Percentiles rank a stretch among this genome's conserved stretches.
Evolutionary conservation across 2,113 vertebrate genomes (phyloP).

Genomic region (Epinephelus moara): DNA sequence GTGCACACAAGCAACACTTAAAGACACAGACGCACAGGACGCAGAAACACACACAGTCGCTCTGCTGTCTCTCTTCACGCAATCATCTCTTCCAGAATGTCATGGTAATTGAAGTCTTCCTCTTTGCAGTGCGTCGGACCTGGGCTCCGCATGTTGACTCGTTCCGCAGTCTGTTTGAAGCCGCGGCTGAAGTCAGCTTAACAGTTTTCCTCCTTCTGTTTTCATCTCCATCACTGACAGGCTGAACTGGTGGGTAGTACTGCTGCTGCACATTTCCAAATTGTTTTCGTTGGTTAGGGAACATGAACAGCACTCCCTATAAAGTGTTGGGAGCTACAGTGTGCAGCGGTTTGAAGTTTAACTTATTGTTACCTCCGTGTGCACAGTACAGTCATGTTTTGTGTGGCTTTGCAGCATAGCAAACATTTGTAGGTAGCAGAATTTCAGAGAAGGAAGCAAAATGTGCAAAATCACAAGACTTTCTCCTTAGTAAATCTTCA

Average conservation of each 20-base stretch:
- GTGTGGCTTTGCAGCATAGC: neutral
- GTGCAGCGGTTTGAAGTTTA: constrained; percentile 19
- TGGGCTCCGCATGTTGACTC: constrained; percentile 19
- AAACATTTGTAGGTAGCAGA: neutral
- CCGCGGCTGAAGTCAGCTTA: constrained; percentile 15
- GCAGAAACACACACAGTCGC: constrained; percentile 8
- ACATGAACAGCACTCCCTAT: constrained; percentile 19
- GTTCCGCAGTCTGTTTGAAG: constrained; percentile 55
- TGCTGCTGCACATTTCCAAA: constrained; percentile 33
- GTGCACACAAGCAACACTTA: neutral
- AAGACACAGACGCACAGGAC: neutral
- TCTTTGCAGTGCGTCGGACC: constrained; percentile 21
- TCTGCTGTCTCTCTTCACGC: neutral
- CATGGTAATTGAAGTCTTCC: constrained; percentile 11
- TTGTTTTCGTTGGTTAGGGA: constrained; percentile 15
- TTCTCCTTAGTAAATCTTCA: neutral
- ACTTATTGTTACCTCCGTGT: neutral
- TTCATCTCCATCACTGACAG: constrained; percentile 33
- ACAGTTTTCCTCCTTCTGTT: constrained; percentile 24
- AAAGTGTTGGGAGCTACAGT: neutral
- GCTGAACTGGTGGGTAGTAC: constrained; percentile 5
- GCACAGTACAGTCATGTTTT: constrained; percentile 1
- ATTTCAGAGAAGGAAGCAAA: neutral
- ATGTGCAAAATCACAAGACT: constrained; percentile 5
- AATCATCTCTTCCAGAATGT: constrained; percentile 8